A percentile compares a stretch with the other conserved stretches of the same genome.
Conservation (phyloP, 2,888 invertebrate species). For the Ochropleura leucogaster region DNA sequence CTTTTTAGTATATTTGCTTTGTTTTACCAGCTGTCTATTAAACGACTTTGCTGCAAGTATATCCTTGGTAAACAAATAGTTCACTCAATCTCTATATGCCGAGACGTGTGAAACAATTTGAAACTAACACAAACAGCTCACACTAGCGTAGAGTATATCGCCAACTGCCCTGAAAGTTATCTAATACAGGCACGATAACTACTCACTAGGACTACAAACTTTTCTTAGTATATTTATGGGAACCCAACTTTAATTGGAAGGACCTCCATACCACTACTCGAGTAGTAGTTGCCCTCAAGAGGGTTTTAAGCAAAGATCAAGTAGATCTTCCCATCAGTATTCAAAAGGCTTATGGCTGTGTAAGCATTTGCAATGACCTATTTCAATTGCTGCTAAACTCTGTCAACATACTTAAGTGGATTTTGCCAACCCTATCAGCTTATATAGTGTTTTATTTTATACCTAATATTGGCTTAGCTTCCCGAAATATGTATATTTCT, state of each 20-base stretch:
- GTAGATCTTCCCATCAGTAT: slow-evolving; percentile 42
- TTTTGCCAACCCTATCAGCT: slow-evolving; percentile 22
- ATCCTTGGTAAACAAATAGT: not conserved
- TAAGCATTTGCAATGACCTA: slow-evolving; percentile 28
- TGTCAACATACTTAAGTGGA: slow-evolving; percentile 36
- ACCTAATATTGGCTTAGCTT: slow-evolving; percentile 29
- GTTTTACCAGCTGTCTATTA: not conserved
- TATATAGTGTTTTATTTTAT: slow-evolving; percentile 6
- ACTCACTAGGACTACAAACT: not conserved
- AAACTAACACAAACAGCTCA: slow-evolving; percentile 15
- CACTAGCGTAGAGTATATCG: not conserved
- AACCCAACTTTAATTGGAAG: slow-evolving; percentile 39
- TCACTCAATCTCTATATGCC: not conserved
- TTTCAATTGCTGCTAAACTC: slow-evolving; percentile 14
- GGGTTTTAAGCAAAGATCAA: slow-evolving; percentile 28
- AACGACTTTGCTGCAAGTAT: not conserved
- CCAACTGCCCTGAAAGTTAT: not conserved
- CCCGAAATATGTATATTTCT: slow-evolving; percentile 18
- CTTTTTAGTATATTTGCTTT: not conserved
- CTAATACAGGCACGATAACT: not conserved
- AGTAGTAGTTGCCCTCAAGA: slow-evolving; percentile 14
- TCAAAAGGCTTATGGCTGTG: slow-evolving; percentile 36
- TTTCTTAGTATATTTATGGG: slow-evolving; percentile 9
- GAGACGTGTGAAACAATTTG: slow-evolving; percentile 21
- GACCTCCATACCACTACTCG: slow-evolving; percentile 17